phyloP scores from a whole-genome alignment of 1,140 invertebrate genomes.

The Doryteuthis pealeii region DNA sequence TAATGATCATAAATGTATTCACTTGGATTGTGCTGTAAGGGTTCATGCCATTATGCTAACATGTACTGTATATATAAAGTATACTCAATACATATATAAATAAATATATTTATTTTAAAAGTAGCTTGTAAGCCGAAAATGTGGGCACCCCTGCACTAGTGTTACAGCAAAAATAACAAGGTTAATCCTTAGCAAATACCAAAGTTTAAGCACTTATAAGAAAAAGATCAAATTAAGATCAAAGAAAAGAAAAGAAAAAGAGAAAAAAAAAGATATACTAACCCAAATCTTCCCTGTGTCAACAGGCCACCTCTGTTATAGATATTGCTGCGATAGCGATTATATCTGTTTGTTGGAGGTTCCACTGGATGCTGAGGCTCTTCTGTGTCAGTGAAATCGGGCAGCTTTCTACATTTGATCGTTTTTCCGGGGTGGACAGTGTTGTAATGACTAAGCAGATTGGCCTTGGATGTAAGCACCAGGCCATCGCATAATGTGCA shows the following conservation, averaged over 20 bases:
- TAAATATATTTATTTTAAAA: too few relatives aligned
- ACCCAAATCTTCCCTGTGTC: neutral
- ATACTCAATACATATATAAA: too few relatives aligned
- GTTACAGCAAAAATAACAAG: too few relatives aligned
- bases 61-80: too few relatives aligned
- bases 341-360: neutral
- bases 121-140: too few relatives aligned
- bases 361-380: neutral
- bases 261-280: neutral
- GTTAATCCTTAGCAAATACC: too few relatives aligned
- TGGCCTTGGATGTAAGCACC: neutral
- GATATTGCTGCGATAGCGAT: neutral
- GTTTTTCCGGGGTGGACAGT: neutral
- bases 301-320: neutral
- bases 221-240: too few relatives aligned
- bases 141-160: too few relatives aligned
- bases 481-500: neutral
- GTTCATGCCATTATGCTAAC: too few relatives aligned
- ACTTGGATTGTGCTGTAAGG: too few relatives aligned
- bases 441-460: neutral
- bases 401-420: neutral
- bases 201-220: too few relatives aligned
- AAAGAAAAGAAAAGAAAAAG: neutral
- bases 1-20: too few relatives aligned
- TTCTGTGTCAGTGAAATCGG: constrained; percentile 3